Evolutionary conservation across 2,888 invertebrate genomes (phyloP).

Genomic region (Orchesella flavescens): DNA sequence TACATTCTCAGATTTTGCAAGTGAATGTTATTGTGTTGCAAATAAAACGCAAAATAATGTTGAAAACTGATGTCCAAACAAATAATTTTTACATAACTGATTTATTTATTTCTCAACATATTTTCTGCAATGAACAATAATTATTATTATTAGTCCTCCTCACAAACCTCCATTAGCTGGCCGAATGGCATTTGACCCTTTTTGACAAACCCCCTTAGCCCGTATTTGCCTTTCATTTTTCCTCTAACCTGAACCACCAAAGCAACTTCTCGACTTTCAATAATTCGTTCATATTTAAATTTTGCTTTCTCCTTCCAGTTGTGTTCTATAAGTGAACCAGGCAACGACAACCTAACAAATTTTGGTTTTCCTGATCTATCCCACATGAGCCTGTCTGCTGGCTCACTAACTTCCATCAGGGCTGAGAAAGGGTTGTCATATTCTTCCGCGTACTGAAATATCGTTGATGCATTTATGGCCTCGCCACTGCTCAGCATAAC

Average conservation of each 20-base stretch:
- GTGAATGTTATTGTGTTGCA: constrained; percentile 32
- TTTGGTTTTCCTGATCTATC: constrained; percentile 8
- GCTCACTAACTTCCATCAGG: constrained; percentile 24
- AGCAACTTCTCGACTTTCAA: constrained; percentile 25
- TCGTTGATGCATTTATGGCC: background rate
- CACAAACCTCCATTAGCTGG: background rate
- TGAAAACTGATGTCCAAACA: background rate
- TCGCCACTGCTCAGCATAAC: background rate
- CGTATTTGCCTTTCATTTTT: background rate
- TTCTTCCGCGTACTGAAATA: constrained; percentile 4
- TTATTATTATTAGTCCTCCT: background rate
- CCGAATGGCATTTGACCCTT: background rate
- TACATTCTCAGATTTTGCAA: constrained; percentile 9
- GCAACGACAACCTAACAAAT: constrained; percentile 8
- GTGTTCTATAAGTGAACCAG: background rate
- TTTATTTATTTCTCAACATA: background rate
- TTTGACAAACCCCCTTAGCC: constrained; percentile 19
- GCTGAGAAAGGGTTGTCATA: constrained; percentile 18
- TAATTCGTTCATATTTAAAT: constrained; percentile 11
- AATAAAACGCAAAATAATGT: background rate
- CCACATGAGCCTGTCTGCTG: constrained; percentile 19
- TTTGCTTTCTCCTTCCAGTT: background rate
- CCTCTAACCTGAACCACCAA: constrained; percentile 19
- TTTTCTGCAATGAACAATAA: background rate
- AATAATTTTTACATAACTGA: background rate